A percentile compares a stretch with the other conserved stretches of the same genome.
Evolutionary conservation across 64 coral and sea anemone species (phyloP).

Genomic region (Stylophora pistillata): DNA sequence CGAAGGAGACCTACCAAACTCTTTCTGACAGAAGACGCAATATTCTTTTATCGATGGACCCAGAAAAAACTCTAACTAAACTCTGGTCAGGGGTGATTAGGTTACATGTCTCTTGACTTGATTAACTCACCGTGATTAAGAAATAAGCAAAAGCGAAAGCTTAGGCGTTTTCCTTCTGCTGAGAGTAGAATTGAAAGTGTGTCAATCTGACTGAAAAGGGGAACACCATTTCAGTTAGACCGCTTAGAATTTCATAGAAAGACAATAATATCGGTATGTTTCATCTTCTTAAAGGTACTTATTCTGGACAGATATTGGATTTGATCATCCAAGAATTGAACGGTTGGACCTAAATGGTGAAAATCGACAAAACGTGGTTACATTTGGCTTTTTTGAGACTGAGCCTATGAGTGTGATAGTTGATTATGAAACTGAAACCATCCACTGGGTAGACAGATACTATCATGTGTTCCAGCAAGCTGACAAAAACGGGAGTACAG

Average conservation of each 20-base stretch:
- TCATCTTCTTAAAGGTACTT: slow-evolving; percentile 21
- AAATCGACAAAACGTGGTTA: neutral
- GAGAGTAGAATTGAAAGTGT: no score
- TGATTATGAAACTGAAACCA: slow-evolving; percentile 33
- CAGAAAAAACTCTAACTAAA: no score
- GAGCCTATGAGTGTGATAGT: slow-evolving; percentile 42
- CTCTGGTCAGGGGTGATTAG: no score
- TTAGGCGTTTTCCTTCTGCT: no score
- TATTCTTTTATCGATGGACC: no score
- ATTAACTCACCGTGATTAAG: no score
- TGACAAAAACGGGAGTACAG: slow-evolving; percentile 15
- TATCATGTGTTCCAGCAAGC: slow-evolving; percentile 26
- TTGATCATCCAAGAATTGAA: slow-evolving; percentile 17
- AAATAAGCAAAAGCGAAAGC: no score
- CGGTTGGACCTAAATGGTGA: slow-evolving; percentile 38
- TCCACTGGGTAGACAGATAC: slow-evolving; percentile 37
- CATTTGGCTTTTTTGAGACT: neutral
- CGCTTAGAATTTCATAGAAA: neutral
- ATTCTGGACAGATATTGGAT: slow-evolving; percentile 54
- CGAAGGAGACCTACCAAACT: no score
- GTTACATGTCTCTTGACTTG: no score
- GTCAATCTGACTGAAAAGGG: no score
- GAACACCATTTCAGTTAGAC: no score
- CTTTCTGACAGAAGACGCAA: no score
- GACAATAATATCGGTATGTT: neutral